Evolutionary conservation across 1,140 invertebrate species (phyloP).

Genomic region (Halyomorpha halys): DNA sequence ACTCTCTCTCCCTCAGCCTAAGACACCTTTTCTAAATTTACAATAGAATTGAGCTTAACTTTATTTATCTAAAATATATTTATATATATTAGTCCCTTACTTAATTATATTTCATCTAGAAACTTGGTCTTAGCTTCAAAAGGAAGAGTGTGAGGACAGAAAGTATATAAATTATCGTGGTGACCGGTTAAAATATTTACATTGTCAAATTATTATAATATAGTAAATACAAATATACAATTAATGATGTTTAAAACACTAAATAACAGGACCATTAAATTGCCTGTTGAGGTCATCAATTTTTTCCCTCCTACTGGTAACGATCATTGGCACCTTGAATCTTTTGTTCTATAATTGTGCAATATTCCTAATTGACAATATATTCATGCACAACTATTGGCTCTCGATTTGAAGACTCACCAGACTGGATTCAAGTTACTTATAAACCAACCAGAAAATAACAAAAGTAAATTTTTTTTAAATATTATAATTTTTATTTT

Average conservation of each 20-base stretch:
- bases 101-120: conserved; percentile 14
- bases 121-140: conserved; percentile 15
- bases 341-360: not conserved
- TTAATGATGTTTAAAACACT: conserved; percentile 8
- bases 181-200: conserved; percentile 8
- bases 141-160: conserved; percentile 3
- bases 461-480: no score
- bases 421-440: conserved; percentile 7
- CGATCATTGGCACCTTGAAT: conserved; percentile 16
- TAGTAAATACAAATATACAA: conserved; percentile 14
- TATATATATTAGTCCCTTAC: conserved; percentile 18
- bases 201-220: not conserved
- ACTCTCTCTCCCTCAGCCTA: conserved; percentile 7
- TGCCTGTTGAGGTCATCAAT: not conserved
- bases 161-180: not conserved
- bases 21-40: conserved; percentile 17
- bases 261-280: not conserved
- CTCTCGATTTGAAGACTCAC: not conserved
- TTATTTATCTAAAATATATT: conserved; percentile 14
- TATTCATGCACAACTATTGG: conserved; percentile 1
- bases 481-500: no score
- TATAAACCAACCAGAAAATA: not conserved
- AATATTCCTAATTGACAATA: conserved; percentile 8
- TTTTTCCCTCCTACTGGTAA: conserved; percentile 14
- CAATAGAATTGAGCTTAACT: conserved; percentile 15